phyloP scores from a whole-genome alignment of 2,888 invertebrate genomes.

The Troides oblongomaculatus region DNA sequence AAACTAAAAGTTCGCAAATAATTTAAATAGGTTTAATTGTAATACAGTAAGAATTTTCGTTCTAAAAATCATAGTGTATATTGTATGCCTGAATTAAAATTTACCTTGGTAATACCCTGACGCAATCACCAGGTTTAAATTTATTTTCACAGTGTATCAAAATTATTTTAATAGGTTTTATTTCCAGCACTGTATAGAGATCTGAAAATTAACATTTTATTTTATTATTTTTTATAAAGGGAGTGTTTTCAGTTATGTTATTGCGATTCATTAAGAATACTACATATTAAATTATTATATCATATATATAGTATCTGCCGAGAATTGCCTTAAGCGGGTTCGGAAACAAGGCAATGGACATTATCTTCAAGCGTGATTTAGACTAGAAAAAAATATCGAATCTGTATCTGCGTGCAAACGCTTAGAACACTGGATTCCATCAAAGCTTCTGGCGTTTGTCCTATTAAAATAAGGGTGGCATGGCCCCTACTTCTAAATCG shows the following conservation, averaged over 20 bases:
- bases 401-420: too few species aligned
- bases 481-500: too few species aligned
- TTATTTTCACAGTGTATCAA: constrained; percentile 49
- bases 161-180: constrained; percentile 62
- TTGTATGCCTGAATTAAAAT: neutral
- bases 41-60: neutral
- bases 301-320: too few species aligned
- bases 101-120: constrained; percentile 67
- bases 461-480: too few species aligned
- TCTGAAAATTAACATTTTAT: constrained; percentile 42
- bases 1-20: constrained; percentile 44
- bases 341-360: too few species aligned
- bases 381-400: too few species aligned
- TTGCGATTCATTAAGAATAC: neutral
- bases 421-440: too few species aligned
- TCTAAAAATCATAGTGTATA: neutral
- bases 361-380: too few species aligned
- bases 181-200: constrained; percentile 42
- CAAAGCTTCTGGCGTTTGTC: too few species aligned
- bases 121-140: constrained; percentile 55
- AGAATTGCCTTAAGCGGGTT: too few species aligned
- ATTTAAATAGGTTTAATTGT: neutral
- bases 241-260: neutral
- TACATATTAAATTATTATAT: too few species aligned
- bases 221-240: neutral